Evolutionary conservation across 1,140 invertebrate species (phyloP), one percentile per base, ranked within the genome.

Genomic region (Drosophila insularis): DNA sequence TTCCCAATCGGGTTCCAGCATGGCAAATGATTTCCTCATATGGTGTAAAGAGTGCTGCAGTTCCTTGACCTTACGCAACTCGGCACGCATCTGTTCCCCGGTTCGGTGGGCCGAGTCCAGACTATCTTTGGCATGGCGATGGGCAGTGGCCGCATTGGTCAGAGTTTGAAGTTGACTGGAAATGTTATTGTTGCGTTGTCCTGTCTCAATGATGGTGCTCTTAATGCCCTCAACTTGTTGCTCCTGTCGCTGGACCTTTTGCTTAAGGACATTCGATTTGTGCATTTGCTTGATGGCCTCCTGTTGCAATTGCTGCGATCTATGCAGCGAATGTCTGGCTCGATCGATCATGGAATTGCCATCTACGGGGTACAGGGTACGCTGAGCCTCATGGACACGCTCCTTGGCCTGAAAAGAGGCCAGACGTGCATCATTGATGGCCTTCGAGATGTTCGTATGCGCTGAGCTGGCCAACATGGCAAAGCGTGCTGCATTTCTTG

Each of bases 361-460:
- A 46, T 86, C 80, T 85, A 69, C 90, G 72, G 72, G 92, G 73
- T 87, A 91, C 11, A 90, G 80, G 37, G 60, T 91, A 63, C 71
- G 81, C 40, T 64, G 90, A 70, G 90, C 85, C 43, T 73, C 68
- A 55, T 78, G 85, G 69, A 94, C 94, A 62, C 93, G 92, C 55
- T 93, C 92, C 53, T 94, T 93, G 31, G 94, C 93, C 37, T 94
- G 91, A 27, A 94, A 92, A 0, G 95, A 94, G 11, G 95, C 94
- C 35, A 92, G 87, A 14, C 94, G 93, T 0, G 97, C 97, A 64
- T 94, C 93, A n/a, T 92, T 87, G 0, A 96, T 96, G 23, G 94
- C 94, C 14, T 94, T 89, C 0, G 96, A 94, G 60, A 98, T 98
- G 74, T 95, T 95, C 78, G 96, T 93, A 91, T 98, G 98, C 0